Percentiles rank a stretch among this genome's conserved stretches.
Conservation (phyloP, 2,113 vertebrate genomes). For the Perccottus glenii region DNA sequence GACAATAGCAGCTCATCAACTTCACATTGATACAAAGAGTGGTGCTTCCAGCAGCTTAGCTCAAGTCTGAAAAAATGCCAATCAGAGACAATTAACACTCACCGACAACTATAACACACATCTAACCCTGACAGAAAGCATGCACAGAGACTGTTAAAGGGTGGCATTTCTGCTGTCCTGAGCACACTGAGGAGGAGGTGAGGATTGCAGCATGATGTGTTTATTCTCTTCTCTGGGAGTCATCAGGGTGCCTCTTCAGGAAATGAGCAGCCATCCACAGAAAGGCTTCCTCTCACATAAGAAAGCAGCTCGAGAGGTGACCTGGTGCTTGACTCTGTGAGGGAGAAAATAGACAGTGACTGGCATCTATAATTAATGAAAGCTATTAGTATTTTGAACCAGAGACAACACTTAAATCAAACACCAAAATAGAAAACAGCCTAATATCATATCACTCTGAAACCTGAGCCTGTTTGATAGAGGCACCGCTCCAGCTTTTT, state of each 20-base stretch:
- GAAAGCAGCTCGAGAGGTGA: conserved; percentile 35
- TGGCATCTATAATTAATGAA: conserved; percentile 13
- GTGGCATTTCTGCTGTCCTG: conserved; percentile 8
- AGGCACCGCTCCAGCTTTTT: no score
- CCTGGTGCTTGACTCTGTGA: conserved; percentile 35
- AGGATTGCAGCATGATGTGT: conserved; percentile 45
- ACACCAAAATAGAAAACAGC: background rate
- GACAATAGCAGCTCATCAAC: conserved; percentile 28
- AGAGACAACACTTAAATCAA: background rate
- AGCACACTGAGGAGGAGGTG: conserved; percentile 45
- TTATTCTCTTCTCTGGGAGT: conserved; percentile 29
- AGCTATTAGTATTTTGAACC: background rate
- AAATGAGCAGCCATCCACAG: conserved; percentile 43
- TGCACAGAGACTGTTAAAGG: conserved; percentile 1
- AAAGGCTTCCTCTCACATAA: conserved; percentile 27
- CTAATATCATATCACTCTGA: background rate
- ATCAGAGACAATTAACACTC: conserved; percentile 40
- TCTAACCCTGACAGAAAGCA: conserved; percentile 12
- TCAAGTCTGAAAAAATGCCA: conserved; percentile 38
- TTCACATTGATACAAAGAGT: conserved; percentile 32
- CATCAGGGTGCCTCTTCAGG: conserved; percentile 40
- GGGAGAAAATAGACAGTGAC: conserved; percentile 32
- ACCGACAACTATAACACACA: conserved; percentile 16
- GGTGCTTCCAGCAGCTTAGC: conserved; percentile 19
- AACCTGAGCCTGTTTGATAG: background rate